Base-by-base conservation (phyloP, 2,888 invertebrate species). In the Cheilosia urbana region DNA sequence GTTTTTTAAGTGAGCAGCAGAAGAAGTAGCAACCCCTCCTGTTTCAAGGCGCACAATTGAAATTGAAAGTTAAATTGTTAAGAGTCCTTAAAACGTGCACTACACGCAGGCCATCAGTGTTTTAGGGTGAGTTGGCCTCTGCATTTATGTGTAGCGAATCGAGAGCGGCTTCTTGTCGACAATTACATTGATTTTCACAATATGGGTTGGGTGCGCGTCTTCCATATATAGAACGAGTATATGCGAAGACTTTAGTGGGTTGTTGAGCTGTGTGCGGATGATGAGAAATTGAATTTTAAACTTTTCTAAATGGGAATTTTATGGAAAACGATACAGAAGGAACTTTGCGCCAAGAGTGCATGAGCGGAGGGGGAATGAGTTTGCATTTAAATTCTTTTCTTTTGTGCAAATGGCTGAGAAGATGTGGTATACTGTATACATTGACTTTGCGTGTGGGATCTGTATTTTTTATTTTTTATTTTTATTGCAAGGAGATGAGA, bases 31-130 rank as follows among this genome's bases (percentile, higher is more conserved):
- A 79, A 76, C 80, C 84, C 84, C 73, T 79, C 21, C 24, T 17
- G 58, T 75, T 79, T 73, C 79, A 75, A 65, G 71, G 53, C 73
- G 65, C 51, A 75, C 84, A 72, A 85, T 45, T 81, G 85, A 85
- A 85, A 85, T 85, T 85, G 85, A 85, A 85, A 85, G 85, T 85
- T 85, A 85, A 85, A 85, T 85, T 85, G 85, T 85, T 76, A 51
- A 85, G 81, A 72, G 85, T 85, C 57, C 72, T 85, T 72, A 24
- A 37, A 37, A 42, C 42, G 66, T 49, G 49, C 37, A 57, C 40
- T 53, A 55, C 49, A 34, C 53, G 30, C 34, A 24, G 77, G 63
- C 45, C 53, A 30, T 30, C 30, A 57, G 49, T 30, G 72, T 66
- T 71, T 75, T 45, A 58, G 85, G 85, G 85, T 85, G 85, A 81